Evolutionary conservation across 1,140 invertebrate species (phyloP), one percentile per base, ranked within the genome.

Genomic region (Muscidifurax raptorellus): DNA sequence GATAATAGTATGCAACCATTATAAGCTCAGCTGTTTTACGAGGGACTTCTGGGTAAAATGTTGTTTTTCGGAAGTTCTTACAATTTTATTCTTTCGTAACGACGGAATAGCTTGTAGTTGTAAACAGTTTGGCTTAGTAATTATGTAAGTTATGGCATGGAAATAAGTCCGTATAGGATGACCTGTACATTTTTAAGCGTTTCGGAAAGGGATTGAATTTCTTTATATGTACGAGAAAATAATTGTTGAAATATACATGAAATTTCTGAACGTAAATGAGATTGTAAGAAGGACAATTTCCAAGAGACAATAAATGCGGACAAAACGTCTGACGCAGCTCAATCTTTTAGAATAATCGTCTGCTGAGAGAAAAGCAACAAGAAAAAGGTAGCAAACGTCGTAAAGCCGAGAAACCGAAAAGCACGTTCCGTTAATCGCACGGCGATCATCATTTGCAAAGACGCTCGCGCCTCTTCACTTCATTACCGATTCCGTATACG

Each of bases 401-500:
- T 59, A 32, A 28, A 80, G 22, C 27, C n/a, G n/a, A 77, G 82
- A 66, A 83, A 78, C 10, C 27, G 32, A 79, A 79, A 44, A 30
- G 36, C 66, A 79, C 75, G 66, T 79, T 52, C 13, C 30, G 47
- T 84, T 85, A 85, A 85, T 85, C 80, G 40, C 66, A 40, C 72
- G 78, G 32, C 25, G 72, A 82, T 82, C 40, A 82, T 82, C 40
- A 32, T 32, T 82, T 66, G 79, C 66, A 71, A 64, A 82, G 72
- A n/a, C 40, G 36, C 44, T 69, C 80, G 72, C 67, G 25, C 72
- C 44, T 76, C 72, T 67, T 67, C 18, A 10, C 74, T 28, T 85
- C 47, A 82, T 84, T 85, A 82, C 28, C 36, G 52, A 85, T 82
- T 85, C 85, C 40, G 30, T 30, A 3, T 44, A 79, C 47, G 85